Evolutionary conservation across 2,888 invertebrate genomes (phyloP), one percentile per base, ranked within the genome.

Genomic region (Phlogophora meticulosa): DNA sequence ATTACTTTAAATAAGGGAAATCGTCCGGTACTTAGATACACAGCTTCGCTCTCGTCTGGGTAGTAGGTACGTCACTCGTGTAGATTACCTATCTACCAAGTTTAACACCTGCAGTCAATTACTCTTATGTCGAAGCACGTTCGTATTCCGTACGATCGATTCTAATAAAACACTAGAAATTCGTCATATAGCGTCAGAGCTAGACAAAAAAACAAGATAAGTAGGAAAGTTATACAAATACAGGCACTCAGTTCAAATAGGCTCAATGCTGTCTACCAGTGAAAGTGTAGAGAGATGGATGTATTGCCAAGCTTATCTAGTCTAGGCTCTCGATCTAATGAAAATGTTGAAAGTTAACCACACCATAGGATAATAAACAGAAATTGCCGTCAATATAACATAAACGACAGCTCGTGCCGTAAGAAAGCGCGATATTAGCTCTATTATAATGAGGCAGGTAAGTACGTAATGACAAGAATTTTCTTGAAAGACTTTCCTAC

Each of bases 311-410:
- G 75, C 66, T 74, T 75, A 72, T 67, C 69, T 61, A 65, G 64
- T 73, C 69, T 62, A 70, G 68, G 69, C 74, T 68, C 63, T 73
- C 53, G 63, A 76, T 79, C 32, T 76, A 72, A 83, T 84, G 77
- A 78, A 83, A 83, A 74, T 63, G 72, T 79, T 80, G 86, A 85
- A 83, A 86, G 86, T 80, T 74, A 83, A 85, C 84, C 83, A 78
- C 85, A 78, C 52, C 57, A 68, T 76, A 72, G 66, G 69, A 80
- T 82, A 78, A 78, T 78, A 76, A 80, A 78, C 65, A 64, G 55
- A 79, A 73, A 80, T 78, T 75, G 78, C 67, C 56, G 62, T 61
- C 70, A 73, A 82, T 82, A 71, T 72, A 76, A 69, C 46, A 63
- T 76, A 77, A 76, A 69, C 73, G 68, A 80, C 61, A 59, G 57